These are phyloP conservation scores for Heliothis peltigera DNA, from an alignment of 2,888 invertebrate genomes.

Conservation along the genomic window DNA sequence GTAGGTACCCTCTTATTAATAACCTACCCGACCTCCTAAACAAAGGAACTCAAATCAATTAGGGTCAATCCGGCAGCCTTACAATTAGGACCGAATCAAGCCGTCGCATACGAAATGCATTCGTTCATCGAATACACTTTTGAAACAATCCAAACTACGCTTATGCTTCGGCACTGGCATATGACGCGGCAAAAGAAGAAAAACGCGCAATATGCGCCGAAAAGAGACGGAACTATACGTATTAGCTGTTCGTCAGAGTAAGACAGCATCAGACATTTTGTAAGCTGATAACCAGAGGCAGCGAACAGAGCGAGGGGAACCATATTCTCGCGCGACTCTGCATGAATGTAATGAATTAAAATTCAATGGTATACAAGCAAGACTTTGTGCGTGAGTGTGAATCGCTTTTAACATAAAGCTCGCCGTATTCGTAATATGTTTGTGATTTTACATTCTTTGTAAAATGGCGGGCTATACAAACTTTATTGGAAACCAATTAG, in stretches of 20 bases:
- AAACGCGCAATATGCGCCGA: conserved; percentile 87
- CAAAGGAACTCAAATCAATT: conserved; percentile 87
- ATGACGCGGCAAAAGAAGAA: conserved; percentile 90
- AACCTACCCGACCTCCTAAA: conserved; percentile 82
- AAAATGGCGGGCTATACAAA: conserved; percentile 35
- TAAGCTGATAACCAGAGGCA: conserved; percentile 89
- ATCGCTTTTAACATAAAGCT: conserved; percentile 77
- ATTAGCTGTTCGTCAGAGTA: conserved; percentile 78
- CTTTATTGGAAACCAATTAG: conserved; percentile 67
- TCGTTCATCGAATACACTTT: conserved; percentile 72
- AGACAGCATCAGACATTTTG: conserved; percentile 87
- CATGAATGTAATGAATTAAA: conserved; percentile 89
- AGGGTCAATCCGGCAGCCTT: conserved; percentile 71
- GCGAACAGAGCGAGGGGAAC: conserved; percentile 88
- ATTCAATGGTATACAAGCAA: conserved; percentile 83
- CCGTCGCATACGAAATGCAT: conserved; percentile 66
- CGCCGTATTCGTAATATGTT: conserved; percentile 52
- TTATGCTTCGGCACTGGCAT: conserved; percentile 83
- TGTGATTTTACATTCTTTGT: conserved; percentile 48
- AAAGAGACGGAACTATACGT: conserved; percentile 82
- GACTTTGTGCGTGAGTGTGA: conserved; percentile 78
- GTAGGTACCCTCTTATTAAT: conserved; percentile 81
- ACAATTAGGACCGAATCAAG: conserved; percentile 62
- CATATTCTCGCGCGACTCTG: conserved; percentile 88
- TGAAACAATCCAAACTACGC: conserved; percentile 78